These are phyloP conservation scores for Abramis brama DNA, from an alignment of 2,113 vertebrate genomes.

Conservation along the genomic window DNA sequence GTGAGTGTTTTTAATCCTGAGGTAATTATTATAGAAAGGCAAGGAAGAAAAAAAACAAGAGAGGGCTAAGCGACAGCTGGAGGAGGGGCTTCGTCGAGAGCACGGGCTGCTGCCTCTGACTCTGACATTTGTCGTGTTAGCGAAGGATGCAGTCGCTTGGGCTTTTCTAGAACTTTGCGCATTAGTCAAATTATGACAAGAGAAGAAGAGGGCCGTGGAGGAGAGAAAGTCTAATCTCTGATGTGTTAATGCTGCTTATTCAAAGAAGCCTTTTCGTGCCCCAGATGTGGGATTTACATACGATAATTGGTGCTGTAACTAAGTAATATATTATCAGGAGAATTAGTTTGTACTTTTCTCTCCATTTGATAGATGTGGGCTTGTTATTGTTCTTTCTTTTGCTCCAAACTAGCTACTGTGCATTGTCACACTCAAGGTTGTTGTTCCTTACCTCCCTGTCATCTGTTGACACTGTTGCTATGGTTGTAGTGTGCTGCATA, in stretches of 20 bases:
- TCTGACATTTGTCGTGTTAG: constrained; percentile 51
- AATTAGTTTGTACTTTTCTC: constrained; percentile 51
- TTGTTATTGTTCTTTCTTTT: constrained; percentile 40
- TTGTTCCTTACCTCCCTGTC: constrained; percentile 44
- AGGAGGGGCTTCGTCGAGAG: constrained; percentile 8
- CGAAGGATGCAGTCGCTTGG: constrained; percentile 48
- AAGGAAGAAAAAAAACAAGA: not conserved
- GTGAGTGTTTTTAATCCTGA: constrained; percentile 49
- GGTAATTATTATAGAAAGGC: constrained; percentile 34
- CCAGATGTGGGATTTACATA: constrained; percentile 68
- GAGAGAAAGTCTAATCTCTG: constrained; percentile 48
- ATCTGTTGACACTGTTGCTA: constrained; percentile 61
- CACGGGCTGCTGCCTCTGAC: constrained; percentile 34
- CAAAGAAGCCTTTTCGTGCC: constrained; percentile 56
- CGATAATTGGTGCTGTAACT: constrained; percentile 67
- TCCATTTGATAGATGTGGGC: constrained; percentile 10
- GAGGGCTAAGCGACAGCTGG: not conserved
- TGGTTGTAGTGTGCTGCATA: constrained; percentile 45
- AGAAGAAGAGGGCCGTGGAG: constrained; percentile 31
- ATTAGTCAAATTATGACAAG: constrained; percentile 56
- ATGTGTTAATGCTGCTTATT: constrained; percentile 62
- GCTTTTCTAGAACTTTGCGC: constrained; percentile 55
- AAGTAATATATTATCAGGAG: constrained; percentile 62
- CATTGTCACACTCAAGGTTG: constrained; percentile 47
- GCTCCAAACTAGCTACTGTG: constrained; percentile 24